A percentile compares a stretch with the other conserved stretches of the same genome.
Conservation (phyloP, 2,888 invertebrate species). For the Argyresthia albistria region DNA sequence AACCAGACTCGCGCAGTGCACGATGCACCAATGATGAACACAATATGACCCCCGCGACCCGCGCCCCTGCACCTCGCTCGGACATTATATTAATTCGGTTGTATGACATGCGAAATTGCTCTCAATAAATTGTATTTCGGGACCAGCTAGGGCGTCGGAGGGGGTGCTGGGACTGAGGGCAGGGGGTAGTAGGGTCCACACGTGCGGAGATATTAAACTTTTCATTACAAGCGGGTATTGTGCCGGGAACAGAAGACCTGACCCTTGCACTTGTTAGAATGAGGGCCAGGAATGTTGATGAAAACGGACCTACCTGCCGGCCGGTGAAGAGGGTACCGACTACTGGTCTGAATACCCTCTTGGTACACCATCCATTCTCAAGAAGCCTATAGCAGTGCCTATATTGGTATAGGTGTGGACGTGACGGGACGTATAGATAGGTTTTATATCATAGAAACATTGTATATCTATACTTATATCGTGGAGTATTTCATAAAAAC, state of each 20-base stretch:
- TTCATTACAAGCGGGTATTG: slow-evolving; percentile 34
- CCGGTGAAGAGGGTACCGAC: too few relatives aligned
- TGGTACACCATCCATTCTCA: too few relatives aligned
- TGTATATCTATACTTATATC: too few relatives aligned
- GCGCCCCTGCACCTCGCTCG: slow-evolving; percentile 9
- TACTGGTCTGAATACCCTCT: too few relatives aligned
- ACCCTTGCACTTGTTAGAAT: slow-evolving; percentile 7
- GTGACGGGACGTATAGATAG: too few relatives aligned
- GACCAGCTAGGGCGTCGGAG: slow-evolving; percentile 29
- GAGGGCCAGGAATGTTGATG: not conserved
- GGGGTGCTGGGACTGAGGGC: slow-evolving; percentile 7
- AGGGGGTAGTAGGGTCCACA: slow-evolving; percentile 21
- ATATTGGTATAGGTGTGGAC: too few relatives aligned
- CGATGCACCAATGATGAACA: too few relatives aligned
- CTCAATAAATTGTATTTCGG: slow-evolving; percentile 47
- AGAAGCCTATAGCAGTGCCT: too few relatives aligned
- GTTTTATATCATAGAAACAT: too few relatives aligned
- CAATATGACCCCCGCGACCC: not conserved
- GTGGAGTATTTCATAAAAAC: too few relatives aligned
- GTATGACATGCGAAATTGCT: slow-evolving; percentile 71
- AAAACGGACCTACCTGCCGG: not conserved
- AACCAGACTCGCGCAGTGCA: too few relatives aligned
- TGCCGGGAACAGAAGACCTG: slow-evolving; percentile 3
- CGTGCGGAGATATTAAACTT: slow-evolving; percentile 64
- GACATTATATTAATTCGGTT: slow-evolving; percentile 59